Conservation (phyloP, 2,888 invertebrate species). For the Corythucha ciliata region DNA sequence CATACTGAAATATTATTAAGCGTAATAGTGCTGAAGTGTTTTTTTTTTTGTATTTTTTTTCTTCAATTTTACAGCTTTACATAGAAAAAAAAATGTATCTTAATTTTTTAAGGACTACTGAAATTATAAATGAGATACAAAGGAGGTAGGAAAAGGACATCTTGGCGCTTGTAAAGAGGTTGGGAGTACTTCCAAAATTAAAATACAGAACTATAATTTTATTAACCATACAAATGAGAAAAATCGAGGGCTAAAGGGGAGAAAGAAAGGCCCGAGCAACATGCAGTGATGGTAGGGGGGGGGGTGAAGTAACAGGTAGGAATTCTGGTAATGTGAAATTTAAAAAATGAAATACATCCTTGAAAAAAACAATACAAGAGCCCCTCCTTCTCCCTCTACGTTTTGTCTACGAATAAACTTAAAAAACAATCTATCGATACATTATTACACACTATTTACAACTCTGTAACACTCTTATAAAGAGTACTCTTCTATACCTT, state of each 20-base stretch:
- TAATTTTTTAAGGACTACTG: neutral
- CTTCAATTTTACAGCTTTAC: too few relatives aligned
- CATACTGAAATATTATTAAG: slow-evolving; percentile 14
- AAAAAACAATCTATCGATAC: too few relatives aligned
- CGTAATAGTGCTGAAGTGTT: slow-evolving; percentile 24
- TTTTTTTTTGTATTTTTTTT: slow-evolving; percentile 17
- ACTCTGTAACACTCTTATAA: too few relatives aligned
- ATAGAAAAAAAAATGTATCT: neutral
- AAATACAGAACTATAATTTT: neutral
- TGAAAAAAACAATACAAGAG: neutral
- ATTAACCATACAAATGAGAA: too few relatives aligned
- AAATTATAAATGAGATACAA: too few relatives aligned
- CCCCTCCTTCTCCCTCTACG: too few relatives aligned
- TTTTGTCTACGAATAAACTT: too few relatives aligned
- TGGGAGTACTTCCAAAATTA: neutral
- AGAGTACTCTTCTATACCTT: too few relatives aligned
- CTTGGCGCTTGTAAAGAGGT: neutral
- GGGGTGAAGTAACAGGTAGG: neutral
- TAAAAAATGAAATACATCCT: neutral
- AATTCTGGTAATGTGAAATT: too few relatives aligned
- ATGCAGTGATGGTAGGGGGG: neutral
- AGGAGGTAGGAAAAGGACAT: neutral
- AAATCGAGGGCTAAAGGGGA: too few relatives aligned
- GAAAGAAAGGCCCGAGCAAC: too few relatives aligned
- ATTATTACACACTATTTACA: too few relatives aligned